Conservation (phyloP, 2,888 invertebrate genomes). For the Crepidodera aurea region DNA sequence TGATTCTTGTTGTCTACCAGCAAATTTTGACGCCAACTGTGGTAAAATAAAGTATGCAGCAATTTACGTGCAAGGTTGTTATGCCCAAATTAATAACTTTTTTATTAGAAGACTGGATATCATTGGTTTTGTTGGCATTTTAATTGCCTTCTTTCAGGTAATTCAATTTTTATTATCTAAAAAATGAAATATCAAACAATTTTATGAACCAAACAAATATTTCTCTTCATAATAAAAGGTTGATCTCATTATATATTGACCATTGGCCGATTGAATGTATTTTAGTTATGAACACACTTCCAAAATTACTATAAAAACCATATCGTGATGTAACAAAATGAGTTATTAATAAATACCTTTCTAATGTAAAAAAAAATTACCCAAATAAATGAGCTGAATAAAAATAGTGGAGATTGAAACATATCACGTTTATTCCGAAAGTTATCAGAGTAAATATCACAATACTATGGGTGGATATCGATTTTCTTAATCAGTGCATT, state of each 20-base stretch:
- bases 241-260: not conserved
- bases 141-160: conserved; percentile 80
- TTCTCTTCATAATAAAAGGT: no score
- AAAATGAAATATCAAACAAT: no score
- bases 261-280: no score
- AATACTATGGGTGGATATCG: no score
- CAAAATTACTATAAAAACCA: no score
- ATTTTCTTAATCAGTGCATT: not conserved
- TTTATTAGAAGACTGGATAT: conserved; percentile 79
- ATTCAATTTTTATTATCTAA: conserved; percentile 23
- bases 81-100: conserved; percentile 78
- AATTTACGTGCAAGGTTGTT: conserved; percentile 75
- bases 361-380: not conserved
- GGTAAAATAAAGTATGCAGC: conserved; percentile 61
- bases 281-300: no score
- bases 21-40: conserved; percentile 56
- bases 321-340: no score
- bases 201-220: no score
- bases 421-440: not conserved
- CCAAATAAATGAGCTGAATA: not conserved
- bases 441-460: no score
- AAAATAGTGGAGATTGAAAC: no score
- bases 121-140: conserved; percentile 79
- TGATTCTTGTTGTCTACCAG: conserved; percentile 76
- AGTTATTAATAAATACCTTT: no score